Evolutionary conservation across 2,797 vertebrate species (phyloP).

Genomic region (Capromys pilorides): DNA sequence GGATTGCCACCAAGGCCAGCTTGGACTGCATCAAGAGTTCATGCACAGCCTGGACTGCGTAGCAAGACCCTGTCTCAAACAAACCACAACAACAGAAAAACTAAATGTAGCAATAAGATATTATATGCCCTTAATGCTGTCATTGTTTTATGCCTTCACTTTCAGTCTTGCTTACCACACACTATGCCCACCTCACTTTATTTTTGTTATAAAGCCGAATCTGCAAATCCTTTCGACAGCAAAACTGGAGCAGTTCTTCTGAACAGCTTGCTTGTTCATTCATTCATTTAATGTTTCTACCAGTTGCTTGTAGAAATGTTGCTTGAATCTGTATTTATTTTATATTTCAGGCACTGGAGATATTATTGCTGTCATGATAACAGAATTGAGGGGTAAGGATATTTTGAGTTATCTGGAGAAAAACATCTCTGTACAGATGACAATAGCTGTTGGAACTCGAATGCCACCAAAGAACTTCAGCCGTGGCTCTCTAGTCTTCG

Average conservation of each 20-base stretch:
- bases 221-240: neutral
- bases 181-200: neutral
- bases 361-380: constrained; percentile 98
- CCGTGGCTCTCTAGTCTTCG: constrained; percentile 95
- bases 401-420: constrained; percentile 94
- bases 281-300: constrained; percentile 8
- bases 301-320: constrained; percentile 68
- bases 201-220: constrained; percentile 10
- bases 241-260: neutral
- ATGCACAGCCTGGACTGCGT: neutral
- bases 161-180: neutral
- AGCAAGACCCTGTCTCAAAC: neutral
- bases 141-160: neutral
- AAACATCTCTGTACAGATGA: constrained; percentile 95
- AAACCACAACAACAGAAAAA: neutral
- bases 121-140: neutral
- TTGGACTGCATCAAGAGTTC: neutral
- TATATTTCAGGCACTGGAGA: constrained; percentile 93
- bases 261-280: neutral
- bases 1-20: neutral
- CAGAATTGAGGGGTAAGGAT: constrained; percentile 94
- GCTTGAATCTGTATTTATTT: constrained; percentile 66
- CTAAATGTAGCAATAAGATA: neutral
- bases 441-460: constrained; percentile 92
- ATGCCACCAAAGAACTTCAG: constrained; percentile 92